Percentiles rank a stretch among this genome's conserved stretches.
phyloP scores from a whole-genome alignment of 1,140 invertebrate species.

The Pectinophora gossypiella region DNA sequence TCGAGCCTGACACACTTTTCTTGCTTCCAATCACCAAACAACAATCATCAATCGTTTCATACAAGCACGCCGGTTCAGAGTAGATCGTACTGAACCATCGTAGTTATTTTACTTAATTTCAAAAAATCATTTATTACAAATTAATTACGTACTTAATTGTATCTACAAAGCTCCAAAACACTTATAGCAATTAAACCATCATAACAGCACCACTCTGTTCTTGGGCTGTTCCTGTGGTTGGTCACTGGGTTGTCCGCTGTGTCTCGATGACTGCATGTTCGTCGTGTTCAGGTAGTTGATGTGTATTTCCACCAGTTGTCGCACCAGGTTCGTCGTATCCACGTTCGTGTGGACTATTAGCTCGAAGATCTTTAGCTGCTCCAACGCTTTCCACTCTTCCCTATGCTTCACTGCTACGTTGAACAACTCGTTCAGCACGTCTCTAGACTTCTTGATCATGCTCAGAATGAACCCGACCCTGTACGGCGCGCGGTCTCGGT shows the following conservation, averaged over 20 bases:
- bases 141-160: too few relatives aligned
- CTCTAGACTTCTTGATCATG: conserved; percentile 50
- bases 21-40: too few relatives aligned
- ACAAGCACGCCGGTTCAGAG: too few relatives aligned
- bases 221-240: neutral
- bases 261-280: neutral
- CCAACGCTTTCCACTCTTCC: conserved; percentile 52
- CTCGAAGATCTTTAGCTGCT: conserved; percentile 60
- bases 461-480: conserved; percentile 53
- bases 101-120: too few relatives aligned
- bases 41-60: too few relatives aligned
- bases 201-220: too few relatives aligned
- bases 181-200: too few relatives aligned
- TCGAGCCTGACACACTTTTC: too few relatives aligned
- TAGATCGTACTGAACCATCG: too few relatives aligned
- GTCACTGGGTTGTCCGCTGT: neutral
- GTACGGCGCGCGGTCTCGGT: conserved; percentile 35
- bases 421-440: conserved; percentile 56
- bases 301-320: conserved; percentile 51
- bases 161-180: too few relatives aligned
- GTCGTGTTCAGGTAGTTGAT: conserved; percentile 26
- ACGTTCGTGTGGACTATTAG: conserved; percentile 57
- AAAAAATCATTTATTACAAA: too few relatives aligned
- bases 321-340: conserved; percentile 50
- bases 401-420: conserved; percentile 54